These are phyloP conservation scores for Laupala kohalensis DNA, from an alignment of 1,140 invertebrate species.

Conservation along the genomic window DNA sequence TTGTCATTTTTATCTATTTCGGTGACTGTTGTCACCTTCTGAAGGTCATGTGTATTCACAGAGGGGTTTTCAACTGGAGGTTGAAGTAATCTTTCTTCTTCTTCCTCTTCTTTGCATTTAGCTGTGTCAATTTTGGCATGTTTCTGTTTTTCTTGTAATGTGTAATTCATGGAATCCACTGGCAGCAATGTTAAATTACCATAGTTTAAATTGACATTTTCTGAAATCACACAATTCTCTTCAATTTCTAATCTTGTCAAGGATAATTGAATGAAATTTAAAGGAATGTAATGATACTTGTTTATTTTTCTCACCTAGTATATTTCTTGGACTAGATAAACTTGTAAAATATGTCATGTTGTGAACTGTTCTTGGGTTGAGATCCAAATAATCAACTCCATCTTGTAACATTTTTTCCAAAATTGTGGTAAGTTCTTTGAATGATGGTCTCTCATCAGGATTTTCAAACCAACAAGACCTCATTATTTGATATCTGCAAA, in stretches of 20 bases:
- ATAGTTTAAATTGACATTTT: slow-evolving; percentile 13
- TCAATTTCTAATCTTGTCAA: neutral
- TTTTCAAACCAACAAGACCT: slow-evolving; percentile 64
- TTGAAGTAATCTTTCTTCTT: neutral
- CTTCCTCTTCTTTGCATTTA: too few species aligned
- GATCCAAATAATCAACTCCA: slow-evolving; percentile 55
- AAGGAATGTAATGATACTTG: neutral
- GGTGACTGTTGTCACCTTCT: neutral
- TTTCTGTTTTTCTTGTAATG: neutral
- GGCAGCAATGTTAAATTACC: slow-evolving; percentile 15
- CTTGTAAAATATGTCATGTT: slow-evolving; percentile 42
- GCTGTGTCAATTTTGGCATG: too few species aligned
- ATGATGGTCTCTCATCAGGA: slow-evolving; percentile 58
- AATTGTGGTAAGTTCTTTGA: slow-evolving; percentile 46
- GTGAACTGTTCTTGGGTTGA: slow-evolving; percentile 41
- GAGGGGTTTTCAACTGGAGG: neutral
- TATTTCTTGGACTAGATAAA: slow-evolving; percentile 10
- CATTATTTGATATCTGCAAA: slow-evolving; percentile 58
- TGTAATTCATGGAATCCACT: slow-evolving; percentile 27
- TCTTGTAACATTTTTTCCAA: slow-evolving; percentile 57
- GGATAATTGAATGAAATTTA: neutral
- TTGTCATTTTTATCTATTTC: neutral
- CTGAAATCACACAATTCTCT: slow-evolving; percentile 11
- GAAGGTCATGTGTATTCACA: neutral
- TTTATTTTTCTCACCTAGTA: neutral